Conservation (phyloP, 2,888 invertebrate genomes). For the Apantesis nais region DNA sequence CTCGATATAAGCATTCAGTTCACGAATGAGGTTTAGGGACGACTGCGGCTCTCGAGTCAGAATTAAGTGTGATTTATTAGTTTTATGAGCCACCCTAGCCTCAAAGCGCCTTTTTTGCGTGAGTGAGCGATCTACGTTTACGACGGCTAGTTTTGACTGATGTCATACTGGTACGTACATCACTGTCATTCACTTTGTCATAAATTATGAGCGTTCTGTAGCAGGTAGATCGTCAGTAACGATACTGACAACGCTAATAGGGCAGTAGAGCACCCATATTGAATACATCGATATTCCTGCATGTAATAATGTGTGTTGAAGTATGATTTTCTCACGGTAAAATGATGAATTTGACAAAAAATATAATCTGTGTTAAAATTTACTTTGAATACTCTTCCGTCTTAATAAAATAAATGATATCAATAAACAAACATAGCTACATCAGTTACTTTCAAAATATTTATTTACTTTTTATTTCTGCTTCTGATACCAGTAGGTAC, state of each 20-base stretch:
- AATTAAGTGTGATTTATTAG: slow-evolving; percentile 81
- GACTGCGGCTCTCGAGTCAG: slow-evolving; percentile 64
- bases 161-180: slow-evolving; percentile 22
- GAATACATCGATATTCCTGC: neutral
- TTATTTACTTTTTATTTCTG: too few species aligned
- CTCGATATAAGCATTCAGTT: slow-evolving; percentile 71
- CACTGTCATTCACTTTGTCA: slow-evolving; percentile 33
- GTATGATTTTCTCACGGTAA: neutral
- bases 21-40: slow-evolving; percentile 66
- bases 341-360: neutral
- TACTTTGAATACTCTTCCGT: neutral
- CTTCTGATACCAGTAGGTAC: too few species aligned
- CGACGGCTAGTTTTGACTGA: slow-evolving; percentile 43
- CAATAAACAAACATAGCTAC: too few species aligned
- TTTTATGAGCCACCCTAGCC: slow-evolving; percentile 70
- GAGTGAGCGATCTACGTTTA: slow-evolving; percentile 48
- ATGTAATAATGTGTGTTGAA: neutral
- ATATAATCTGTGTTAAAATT: too few species aligned
- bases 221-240: neutral
- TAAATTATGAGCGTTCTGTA: slow-evolving; percentile 26
- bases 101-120: slow-evolving; percentile 66
- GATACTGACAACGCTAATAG: slow-evolving; percentile 37
- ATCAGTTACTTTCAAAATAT: too few species aligned
- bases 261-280: neutral
- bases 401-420: neutral